These are phyloP conservation scores for Lasiurus borealis DNA, from an alignment of 2,113 vertebrate genomes.

Conservation along the genomic window DNA sequence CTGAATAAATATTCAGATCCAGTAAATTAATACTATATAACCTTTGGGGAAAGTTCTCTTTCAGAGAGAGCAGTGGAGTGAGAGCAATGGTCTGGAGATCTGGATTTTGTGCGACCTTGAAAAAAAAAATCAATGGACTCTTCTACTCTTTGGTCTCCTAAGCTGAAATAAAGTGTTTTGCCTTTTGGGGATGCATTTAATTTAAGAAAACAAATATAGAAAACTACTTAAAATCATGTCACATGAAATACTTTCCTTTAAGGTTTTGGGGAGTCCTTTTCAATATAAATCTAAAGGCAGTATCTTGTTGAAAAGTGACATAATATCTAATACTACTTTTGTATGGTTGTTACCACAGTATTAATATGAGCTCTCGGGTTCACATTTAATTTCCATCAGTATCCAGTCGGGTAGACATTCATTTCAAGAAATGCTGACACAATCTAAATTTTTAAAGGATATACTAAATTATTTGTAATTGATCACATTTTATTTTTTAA, in stretches of 20 bases:
- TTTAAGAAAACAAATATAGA: conserved; percentile 32
- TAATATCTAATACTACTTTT: conserved; percentile 42
- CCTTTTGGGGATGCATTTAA: neutral
- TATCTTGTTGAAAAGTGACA: conserved; percentile 57
- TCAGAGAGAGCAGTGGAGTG: conserved; percentile 31
- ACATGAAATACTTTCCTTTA: neutral
- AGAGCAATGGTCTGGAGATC: neutral
- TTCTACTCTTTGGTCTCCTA: neutral
- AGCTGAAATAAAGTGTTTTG: neutral
- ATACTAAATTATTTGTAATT: conserved; percentile 81
- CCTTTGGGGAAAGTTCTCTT: conserved; percentile 43
- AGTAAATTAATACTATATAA: conserved; percentile 63
- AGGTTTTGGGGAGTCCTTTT: conserved; percentile 45
- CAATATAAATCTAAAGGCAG: conserved; percentile 4
- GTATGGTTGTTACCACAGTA: conserved; percentile 44
- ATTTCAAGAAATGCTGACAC: conserved; percentile 77
- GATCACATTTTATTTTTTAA: conserved; percentile 72
- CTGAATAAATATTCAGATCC: conserved; percentile 69
- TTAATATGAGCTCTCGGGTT: conserved; percentile 64
- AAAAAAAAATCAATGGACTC: neutral
- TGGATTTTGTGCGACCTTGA: neutral
- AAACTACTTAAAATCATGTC: neutral
- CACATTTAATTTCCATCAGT: conserved; percentile 64
- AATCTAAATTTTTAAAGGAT: conserved; percentile 79
- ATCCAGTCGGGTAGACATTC: conserved; percentile 69